Base-by-base conservation (phyloP, 2,888 invertebrate species). In the Pristionchus arcanus region DNA sequence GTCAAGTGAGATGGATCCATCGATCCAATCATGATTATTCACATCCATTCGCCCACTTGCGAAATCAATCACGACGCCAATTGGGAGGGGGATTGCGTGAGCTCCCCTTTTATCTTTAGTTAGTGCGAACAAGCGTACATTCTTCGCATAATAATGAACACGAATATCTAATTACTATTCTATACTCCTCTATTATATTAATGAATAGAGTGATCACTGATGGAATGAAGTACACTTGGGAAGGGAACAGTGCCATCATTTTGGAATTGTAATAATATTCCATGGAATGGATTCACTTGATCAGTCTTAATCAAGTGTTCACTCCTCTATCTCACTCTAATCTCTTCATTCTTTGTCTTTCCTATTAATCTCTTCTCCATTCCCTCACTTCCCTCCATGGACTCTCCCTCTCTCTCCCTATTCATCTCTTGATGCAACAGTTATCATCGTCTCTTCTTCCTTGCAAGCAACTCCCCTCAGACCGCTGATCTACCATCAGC, bases 351-450 rank as follows among this genome's bases (percentile, higher is more conserved):
- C 74, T 34, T 74, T 74, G 34, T 37, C 74, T 74, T 37, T 15
- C 37, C 74, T 74, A 31, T 74, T 37, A 31, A 74, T 74, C 74
- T 71, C 68, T 68, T 63, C 68, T n/a, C 63, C 63, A 63, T 31
- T 68, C 68, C 68, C 68, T 68, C 68, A 68, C 28, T n/a, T 68
- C 83, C 37, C 13, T 49, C 53, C 55, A 83, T 49, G 37, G 49
- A 49, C 49, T 16, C 83, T 49, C 83, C 15, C 19, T n/a, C 83
- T 19, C 77, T 77, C 63, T 63, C 83, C 28, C 83, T 53, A n/a
- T 83, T 59, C 63, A 55, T 86, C 86, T 63, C 21, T 86, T 84
- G 34, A 55, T 84, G 13, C 84, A 55, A 53, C 66, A 66, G 28
- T 28, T 66, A 66, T 66, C 66, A 66, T 31, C 7, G 34, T 31